Percentiles rank a stretch among this genome's conserved stretches.
phyloP scores from a whole-genome alignment of 2,797 vertebrate genomes.

The Pangasius krempfi region DNA sequence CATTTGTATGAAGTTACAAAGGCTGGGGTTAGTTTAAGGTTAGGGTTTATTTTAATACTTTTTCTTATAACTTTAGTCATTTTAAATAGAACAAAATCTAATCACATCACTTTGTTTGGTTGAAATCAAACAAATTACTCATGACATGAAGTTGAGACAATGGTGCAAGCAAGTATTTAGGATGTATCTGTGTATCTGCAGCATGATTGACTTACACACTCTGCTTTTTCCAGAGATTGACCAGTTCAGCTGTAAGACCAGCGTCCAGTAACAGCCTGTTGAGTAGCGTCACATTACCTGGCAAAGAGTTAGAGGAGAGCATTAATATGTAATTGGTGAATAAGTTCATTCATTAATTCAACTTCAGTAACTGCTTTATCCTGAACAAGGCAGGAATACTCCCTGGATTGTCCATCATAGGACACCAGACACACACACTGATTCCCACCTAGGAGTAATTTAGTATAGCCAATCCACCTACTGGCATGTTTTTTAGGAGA shows the following conservation, averaged over 20 bases:
- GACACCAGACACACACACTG: neutral
- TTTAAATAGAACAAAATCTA: neutral
- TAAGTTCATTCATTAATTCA: neutral
- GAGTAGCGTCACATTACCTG: constrained; percentile 77
- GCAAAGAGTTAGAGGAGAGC: constrained; percentile 46
- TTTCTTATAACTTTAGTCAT: neutral
- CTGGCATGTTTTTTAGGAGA: neutral
- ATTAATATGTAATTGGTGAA: neutral
- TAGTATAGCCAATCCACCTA: neutral
- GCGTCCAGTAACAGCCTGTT: constrained; percentile 91
- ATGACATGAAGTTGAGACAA: neutral
- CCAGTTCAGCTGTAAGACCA: constrained; percentile 89
- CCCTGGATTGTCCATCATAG: neutral
- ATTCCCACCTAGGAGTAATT: neutral
- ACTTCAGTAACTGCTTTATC: neutral
- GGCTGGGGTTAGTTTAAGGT: neutral
- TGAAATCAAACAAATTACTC: neutral
- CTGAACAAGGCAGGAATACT: neutral
- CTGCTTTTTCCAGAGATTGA: constrained; percentile 86
- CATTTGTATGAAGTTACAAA: neutral
- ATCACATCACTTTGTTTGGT: neutral
- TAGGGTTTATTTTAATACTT: neutral
- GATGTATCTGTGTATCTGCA: neutral
- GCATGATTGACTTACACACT: constrained; percentile 79
- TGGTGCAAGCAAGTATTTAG: neutral